phyloP scores from a whole-genome alignment of 2,888 invertebrate genomes.

The Crocallis elinguaria region DNA sequence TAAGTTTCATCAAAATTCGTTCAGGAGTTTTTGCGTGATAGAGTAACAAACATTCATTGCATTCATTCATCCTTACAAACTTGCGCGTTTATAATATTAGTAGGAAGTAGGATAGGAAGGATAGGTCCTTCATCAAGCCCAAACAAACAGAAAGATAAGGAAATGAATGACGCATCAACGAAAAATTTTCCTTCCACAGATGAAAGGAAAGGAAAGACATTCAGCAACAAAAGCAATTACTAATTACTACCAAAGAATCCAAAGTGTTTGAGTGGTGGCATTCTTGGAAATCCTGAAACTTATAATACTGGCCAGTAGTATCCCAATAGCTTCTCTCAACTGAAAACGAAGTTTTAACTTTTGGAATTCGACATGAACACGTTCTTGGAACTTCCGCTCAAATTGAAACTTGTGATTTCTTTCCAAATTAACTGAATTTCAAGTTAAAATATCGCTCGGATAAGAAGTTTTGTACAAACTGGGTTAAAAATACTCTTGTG shows the following conservation, averaged over 20 bases:
- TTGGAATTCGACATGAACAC: slow-evolving; percentile 16
- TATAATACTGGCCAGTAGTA: neutral
- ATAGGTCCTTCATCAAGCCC: no score
- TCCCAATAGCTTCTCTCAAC: neutral
- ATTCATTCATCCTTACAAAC: no score
- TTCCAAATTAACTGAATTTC: slow-evolving; percentile 16
- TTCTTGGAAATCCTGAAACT: neutral
- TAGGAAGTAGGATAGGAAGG: no score
- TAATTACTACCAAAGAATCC: neutral
- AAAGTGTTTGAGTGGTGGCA: no score
- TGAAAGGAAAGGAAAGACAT: neutral
- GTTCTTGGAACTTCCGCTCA: slow-evolving; percentile 15
- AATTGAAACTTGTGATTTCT: slow-evolving; percentile 27
- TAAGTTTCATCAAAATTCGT: no score
- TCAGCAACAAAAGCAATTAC: neutral
- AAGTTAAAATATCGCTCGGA: slow-evolving; percentile 8
- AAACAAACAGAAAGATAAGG: neutral
- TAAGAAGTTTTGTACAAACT: neutral
- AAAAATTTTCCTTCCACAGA: neutral
- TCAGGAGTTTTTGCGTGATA: no score
- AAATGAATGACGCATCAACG: neutral
- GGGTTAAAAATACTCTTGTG: neutral
- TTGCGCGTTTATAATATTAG: no score
- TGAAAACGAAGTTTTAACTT: slow-evolving; percentile 7
- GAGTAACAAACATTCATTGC: no score